A percentile compares a stretch with the other conserved stretches of the same genome.
Conservation (phyloP, 2,797 vertebrate genomes). For the Pseudochaenichthys georgianus region DNA sequence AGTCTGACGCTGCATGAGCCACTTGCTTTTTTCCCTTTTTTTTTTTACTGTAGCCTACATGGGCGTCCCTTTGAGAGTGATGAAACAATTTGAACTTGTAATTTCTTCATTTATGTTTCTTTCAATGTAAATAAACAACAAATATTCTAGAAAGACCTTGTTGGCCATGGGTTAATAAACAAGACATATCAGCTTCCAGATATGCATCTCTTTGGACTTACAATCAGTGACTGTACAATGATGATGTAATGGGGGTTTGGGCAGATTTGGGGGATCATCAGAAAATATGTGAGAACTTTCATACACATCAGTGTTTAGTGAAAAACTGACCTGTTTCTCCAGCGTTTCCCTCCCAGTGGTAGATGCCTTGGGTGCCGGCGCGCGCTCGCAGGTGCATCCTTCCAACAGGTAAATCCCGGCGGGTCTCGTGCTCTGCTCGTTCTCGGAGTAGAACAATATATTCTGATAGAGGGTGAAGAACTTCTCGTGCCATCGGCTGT, state of each 20-base stretch:
- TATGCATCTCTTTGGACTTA: neutral
- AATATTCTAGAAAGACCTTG: neutral
- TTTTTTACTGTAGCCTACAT: neutral
- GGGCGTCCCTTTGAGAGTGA: neutral
- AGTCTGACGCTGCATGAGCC: conserved; percentile 22
- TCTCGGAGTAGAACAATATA: conserved; percentile 96
- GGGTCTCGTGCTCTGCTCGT: conserved; percentile 92
- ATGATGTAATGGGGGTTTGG: neutral
- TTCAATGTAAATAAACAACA: neutral
- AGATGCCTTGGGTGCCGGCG: conserved; percentile 89
- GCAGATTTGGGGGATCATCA: neutral
- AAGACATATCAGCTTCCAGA: neutral
- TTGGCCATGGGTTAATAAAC: neutral
- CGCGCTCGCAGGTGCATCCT: conserved; percentile 93
- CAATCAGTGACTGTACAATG: neutral
- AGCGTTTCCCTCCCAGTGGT: conserved; percentile 87
- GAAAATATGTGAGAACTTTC: neutral
- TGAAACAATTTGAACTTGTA: neutral
- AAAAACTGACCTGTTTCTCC: conserved; percentile 84
- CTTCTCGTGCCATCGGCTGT: conserved; percentile 94
- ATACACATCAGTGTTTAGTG: neutral
- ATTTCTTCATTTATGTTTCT: neutral
- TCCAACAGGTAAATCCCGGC: conserved; percentile 95
- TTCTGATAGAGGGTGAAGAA: conserved; percentile 96
- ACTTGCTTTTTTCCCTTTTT: neutral